Base-by-base conservation (phyloP, 2,113 vertebrate genomes). In the Dipodomys stephensi region DNA sequence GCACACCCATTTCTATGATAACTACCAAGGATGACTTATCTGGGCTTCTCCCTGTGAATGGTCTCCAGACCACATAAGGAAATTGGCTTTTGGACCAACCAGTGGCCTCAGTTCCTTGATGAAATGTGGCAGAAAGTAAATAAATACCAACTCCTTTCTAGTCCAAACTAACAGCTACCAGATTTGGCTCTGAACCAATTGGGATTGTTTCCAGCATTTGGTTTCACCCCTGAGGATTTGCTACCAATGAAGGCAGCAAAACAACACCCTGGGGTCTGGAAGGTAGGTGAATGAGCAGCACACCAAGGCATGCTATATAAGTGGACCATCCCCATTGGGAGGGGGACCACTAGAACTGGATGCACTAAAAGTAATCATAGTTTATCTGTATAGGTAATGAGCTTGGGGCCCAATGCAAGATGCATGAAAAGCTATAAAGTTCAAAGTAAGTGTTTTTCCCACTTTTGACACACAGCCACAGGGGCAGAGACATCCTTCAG, bases 101-200 rank as follows among this genome's bases (percentile, higher is more conserved):
- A 9, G 0, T 32, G 28, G n/a, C 76, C 57, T 87, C 20, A 44
- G 62, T 95, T 89, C 73, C 57, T 83, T 74, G 28, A 83, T 90
- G 57, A 93, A 95, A 94, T 82, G 87, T 97, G 87, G 64, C 77
- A 87, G 91, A 79, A 95, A 95, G 87, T 68, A 92, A 91, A 93
- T 62, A 92, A 87, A 92, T 92, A 27, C 71, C 78, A 86, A 82
- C 46, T 83, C 91, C 85, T 88, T 80, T 95, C 80, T 80, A 83
- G 73, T 96, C 87, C 95, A 94, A 96, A 88, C 62, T 88, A 91
- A 67, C 96, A 90, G 60, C 87, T 35, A 79, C 76, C 62, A 87
- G 77, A 18, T 94, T 89, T 95, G 95, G 94, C 92, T 91, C 83
- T 10, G 32, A 94, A 67, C 49, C 90, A 72, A 65, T 44, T 95